Evolutionary conservation across 2,797 vertebrate genomes (phyloP).

Genomic region (Characodon lateralis): DNA sequence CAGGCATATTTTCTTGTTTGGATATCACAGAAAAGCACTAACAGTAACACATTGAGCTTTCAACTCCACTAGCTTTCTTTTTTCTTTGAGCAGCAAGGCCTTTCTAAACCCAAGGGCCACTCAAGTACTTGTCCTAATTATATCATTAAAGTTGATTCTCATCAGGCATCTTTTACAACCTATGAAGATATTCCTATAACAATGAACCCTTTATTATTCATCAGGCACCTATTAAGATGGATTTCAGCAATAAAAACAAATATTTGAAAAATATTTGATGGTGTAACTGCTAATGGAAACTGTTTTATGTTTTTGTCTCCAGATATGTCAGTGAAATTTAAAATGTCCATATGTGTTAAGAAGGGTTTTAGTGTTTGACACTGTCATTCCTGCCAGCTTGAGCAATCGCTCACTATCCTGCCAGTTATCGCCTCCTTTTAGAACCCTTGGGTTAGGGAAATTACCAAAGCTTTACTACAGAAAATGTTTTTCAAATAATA

Average conservation of each 20-base stretch:
- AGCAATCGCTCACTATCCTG: conserved; percentile 24
- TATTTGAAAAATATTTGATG: background rate
- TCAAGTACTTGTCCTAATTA: background rate
- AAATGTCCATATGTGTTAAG: conserved; percentile 28
- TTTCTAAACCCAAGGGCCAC: background rate
- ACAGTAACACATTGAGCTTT: background rate
- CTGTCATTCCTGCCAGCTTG: conserved; percentile 12
- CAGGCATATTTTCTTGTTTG: background rate
- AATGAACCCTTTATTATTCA: conserved; percentile 9
- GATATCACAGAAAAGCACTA: background rate
- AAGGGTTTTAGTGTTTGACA: conserved; percentile 13
- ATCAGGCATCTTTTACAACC: background rate
- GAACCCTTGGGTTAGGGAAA: conserved; percentile 46
- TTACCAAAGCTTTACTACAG: conserved; percentile 38
- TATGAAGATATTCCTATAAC: background rate
- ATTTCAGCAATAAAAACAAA: conserved; percentile 14
- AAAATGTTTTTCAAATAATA: conserved; percentile 53
- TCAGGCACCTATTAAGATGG: conserved; percentile 14
- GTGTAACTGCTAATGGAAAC: background rate
- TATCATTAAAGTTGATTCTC: conserved; percentile 1
- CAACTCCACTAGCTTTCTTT: background rate
- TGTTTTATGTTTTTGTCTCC: conserved; percentile 16
- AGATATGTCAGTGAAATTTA: conserved; percentile 14
- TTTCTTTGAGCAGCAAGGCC: background rate
- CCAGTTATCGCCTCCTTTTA: conserved; percentile 48